Conservation (phyloP, 2,888 invertebrate genomes). For the Ochropacha duplaris region DNA sequence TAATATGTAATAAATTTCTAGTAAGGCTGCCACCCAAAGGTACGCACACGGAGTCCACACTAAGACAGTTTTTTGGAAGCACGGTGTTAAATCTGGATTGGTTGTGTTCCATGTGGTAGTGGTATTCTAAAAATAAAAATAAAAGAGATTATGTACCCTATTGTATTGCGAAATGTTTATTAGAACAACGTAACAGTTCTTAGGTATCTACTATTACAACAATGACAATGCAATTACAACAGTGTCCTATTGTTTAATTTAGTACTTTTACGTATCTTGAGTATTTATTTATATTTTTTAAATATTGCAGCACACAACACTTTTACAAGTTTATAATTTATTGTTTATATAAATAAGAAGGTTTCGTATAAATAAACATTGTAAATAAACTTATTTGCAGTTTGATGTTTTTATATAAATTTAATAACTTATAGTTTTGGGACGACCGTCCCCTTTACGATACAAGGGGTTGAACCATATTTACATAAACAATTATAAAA, state of each 20-base stretch:
- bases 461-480: too few species aligned
- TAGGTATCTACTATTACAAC: not conserved
- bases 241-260: not conserved
- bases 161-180: not conserved
- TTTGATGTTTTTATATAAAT: too few species aligned
- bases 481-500: too few species aligned
- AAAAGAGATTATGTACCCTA: not conserved
- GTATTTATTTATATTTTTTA: too few species aligned
- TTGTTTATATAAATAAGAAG: too few species aligned
- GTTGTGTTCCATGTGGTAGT: conserved; percentile 90
- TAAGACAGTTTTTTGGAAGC: conserved; percentile 95
- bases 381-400: too few species aligned
- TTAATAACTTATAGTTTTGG: too few species aligned
- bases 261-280: too few species aligned
- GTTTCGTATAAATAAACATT: too few species aligned
- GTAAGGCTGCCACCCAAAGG: conserved; percentile 88
- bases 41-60: conserved; percentile 95
- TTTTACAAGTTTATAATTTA: too few species aligned
- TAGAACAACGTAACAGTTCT: not conserved
- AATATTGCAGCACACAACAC: too few species aligned
- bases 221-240: not conserved
- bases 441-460: too few species aligned
- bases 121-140: conserved; percentile 85
- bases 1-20: conserved; percentile 90
- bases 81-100: conserved; percentile 93